A percentile compares a stretch with the other conserved stretches of the same genome.
These are phyloP conservation scores for Holotrichia oblita DNA, from an alignment of 1,140 invertebrate genomes.

Conservation along the genomic window DNA sequence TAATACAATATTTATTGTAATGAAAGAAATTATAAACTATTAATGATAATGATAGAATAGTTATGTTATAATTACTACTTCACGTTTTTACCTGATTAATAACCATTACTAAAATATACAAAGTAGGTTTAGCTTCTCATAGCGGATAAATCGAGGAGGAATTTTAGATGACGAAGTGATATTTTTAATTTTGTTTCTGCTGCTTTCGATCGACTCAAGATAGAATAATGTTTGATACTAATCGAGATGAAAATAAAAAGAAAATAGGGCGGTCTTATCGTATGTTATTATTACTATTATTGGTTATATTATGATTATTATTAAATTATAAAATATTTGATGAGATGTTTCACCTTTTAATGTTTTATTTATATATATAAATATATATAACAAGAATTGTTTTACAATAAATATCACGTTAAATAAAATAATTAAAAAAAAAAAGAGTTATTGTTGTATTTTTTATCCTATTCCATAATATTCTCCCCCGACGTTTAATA, in stretches of 20 bases:
- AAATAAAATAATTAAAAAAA: not conserved
- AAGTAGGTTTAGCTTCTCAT: not conserved
- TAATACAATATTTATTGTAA: conserved; percentile 50
- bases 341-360: conserved; percentile 13
- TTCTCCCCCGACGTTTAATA: not conserved
- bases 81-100: not conserved
- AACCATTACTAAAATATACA: too few species aligned
- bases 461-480: not conserved
- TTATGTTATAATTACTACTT: not conserved
- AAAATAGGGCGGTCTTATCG: not conserved
- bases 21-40: not conserved
- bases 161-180: not conserved
- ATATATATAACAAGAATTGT: conserved; percentile 9
- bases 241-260: not conserved
- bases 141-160: not conserved
- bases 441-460: not conserved
- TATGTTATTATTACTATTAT: not conserved
- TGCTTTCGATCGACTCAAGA: not conserved
- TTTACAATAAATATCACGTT: conserved; percentile 15
- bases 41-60: not conserved
- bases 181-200: not conserved
- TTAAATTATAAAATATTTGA: conserved; percentile 7
- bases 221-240: too few species aligned
- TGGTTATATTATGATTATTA: not conserved
- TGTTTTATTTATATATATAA: not conserved